Evolutionary conservation across 2,888 invertebrate genomes (phyloP).

Genomic region (Chrysolina americana): DNA sequence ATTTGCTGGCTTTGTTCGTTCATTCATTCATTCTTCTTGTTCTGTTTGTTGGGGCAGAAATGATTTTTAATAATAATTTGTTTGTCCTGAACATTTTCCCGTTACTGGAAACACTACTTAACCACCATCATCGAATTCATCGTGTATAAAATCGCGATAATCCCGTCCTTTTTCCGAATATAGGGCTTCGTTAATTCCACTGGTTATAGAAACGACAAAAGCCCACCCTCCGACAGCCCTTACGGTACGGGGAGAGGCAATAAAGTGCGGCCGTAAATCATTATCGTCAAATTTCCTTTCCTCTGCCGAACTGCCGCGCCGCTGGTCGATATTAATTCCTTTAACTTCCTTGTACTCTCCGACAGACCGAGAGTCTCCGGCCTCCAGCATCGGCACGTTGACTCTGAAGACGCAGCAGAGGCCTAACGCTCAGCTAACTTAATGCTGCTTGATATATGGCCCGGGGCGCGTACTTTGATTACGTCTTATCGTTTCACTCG

Average conservation of each 20-base stretch:
- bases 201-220: background rate
- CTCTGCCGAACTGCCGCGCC: background rate
- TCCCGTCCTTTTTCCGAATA: slow-evolving; percentile 2
- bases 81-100: too few relatives aligned
- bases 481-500: background rate
- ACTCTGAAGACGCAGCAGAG: background rate
- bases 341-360: background rate
- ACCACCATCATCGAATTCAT: background rate
- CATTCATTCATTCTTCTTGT: background rate
- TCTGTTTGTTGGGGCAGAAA: background rate
- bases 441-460: background rate
- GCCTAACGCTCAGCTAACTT: background rate
- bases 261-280: slow-evolving; percentile 13
- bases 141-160: slow-evolving; percentile 7
- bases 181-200: slow-evolving; percentile 9
- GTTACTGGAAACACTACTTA: too few relatives aligned
- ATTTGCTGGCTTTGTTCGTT: background rate
- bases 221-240: background rate
- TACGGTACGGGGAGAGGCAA: slow-evolving; percentile 1
- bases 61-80: too few relatives aligned
- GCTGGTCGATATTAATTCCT: slow-evolving; percentile 3
- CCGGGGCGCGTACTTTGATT: background rate
- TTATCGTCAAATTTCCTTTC: slow-evolving; percentile 2
- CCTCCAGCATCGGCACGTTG: slow-evolving; percentile 2
- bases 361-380: background rate